Conservation (phyloP, 1,140 invertebrate genomes). For the Pogonognathellus flavescens region DNA sequence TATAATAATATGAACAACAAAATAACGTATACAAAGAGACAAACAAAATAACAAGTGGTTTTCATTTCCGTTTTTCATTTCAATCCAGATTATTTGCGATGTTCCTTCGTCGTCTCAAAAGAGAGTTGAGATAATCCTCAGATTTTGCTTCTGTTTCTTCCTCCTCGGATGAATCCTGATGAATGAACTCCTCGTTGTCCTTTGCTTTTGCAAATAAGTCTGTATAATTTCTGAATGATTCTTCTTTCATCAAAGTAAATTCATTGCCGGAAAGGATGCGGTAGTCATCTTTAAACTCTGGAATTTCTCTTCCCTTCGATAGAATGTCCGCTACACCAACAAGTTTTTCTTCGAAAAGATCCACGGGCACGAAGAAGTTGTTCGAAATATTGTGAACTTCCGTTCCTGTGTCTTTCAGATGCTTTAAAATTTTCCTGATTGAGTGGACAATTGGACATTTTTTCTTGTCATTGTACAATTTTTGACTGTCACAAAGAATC, state of each 20-base stretch:
- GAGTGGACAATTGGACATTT: neutral
- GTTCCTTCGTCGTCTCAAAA: neutral
- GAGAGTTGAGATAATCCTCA: neutral
- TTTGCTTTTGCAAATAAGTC: neutral
- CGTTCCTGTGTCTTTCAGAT: neutral
- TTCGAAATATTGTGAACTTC: neutral
- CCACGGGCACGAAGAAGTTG: neutral
- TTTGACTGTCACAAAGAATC: neutral
- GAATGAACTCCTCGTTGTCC: neutral
- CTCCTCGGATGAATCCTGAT: neutral
- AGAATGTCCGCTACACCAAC: neutral
- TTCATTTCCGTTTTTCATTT: neutral
- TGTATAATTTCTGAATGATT: neutral
- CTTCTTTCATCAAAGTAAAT: neutral
- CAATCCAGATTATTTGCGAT: neutral
- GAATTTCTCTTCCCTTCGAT: neutral
- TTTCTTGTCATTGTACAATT: neutral
- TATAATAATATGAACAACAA: no score
- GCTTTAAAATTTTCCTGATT: neutral
- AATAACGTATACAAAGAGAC: no score
- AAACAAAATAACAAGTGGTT: no score
- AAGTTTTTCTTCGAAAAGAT: neutral
- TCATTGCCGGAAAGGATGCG: neutral
- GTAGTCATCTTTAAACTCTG: slow-evolving; percentile 5
- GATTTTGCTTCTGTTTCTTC: neutral